These are phyloP conservation scores for Masticophis lateralis DNA, from an alignment of 2,797 vertebrate genomes.

Conservation along the genomic window DNA sequence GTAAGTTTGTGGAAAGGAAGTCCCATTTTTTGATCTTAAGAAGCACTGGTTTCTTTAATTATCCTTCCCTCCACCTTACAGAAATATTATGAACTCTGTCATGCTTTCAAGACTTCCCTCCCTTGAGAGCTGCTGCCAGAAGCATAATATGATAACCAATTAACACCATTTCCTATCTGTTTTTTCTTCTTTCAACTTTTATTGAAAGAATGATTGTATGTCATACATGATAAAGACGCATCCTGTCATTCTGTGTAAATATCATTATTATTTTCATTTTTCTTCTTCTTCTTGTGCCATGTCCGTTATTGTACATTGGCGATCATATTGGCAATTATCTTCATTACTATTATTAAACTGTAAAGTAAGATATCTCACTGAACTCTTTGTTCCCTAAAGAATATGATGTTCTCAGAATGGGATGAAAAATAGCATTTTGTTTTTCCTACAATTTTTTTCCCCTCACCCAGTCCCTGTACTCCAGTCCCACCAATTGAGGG, in stretches of 20 bases:
- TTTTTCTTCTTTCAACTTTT: background rate
- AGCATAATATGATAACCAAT: background rate
- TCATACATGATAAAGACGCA: background rate
- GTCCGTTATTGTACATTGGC: no score
- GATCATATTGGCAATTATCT: background rate
- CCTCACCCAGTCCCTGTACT: background rate
- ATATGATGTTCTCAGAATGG: background rate
- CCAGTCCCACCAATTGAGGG: background rate
- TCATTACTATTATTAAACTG: background rate
- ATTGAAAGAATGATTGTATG: background rate
- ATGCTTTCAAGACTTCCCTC: background rate
- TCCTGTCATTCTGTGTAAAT: background rate
- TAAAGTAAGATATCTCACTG: background rate
- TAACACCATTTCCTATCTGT: background rate
- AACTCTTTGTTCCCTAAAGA: background rate
- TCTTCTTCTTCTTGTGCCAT: no score
- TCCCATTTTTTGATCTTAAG: background rate
- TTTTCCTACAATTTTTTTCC: background rate
- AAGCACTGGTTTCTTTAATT: background rate
- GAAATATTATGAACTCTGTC: background rate
- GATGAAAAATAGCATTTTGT: background rate
- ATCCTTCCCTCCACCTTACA: background rate
- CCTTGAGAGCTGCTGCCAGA: background rate
- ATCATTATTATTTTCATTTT: background rate
- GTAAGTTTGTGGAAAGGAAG: background rate